Conservation (phyloP, 1,140 invertebrate species). For the Zophobas morio region DNA sequence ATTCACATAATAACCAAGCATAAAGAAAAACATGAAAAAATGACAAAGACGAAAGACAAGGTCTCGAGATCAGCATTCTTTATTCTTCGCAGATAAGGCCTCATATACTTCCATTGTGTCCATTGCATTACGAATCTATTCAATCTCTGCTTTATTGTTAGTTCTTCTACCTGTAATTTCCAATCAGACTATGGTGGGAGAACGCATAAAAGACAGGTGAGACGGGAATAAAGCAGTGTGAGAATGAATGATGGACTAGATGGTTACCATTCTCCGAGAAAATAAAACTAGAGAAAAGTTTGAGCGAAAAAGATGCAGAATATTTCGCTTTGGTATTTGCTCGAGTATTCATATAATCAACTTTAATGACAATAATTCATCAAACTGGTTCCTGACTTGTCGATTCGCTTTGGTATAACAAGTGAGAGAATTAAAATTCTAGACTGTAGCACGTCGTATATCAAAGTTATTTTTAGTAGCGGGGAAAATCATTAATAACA, state of each 20-base stretch:
- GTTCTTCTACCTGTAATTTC: constrained; percentile 38
- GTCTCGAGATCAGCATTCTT: constrained; percentile 10
- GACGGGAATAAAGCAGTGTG: constrained; percentile 13
- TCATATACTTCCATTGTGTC: constrained; percentile 35
- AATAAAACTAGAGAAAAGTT: not conserved
- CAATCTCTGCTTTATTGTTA: constrained; percentile 35
- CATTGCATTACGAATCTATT: constrained; percentile 34
- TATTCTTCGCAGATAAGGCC: constrained; percentile 25
- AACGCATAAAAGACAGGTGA: constrained; percentile 37
- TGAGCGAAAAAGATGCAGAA: not conserved
- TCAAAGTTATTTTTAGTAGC: too few relatives aligned
- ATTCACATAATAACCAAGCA: too few relatives aligned
- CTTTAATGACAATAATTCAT: constrained; percentile 11
- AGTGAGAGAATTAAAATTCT: too few relatives aligned
- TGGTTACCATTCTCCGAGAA: constrained; percentile 4
- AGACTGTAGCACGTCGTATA: too few relatives aligned
- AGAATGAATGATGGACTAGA: constrained; percentile 4
- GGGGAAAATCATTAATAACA: not conserved
- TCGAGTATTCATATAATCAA: constrained; percentile 3
- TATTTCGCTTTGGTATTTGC: not conserved
- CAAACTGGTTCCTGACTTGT: not conserved
- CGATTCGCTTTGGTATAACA: not conserved
- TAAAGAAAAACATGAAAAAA: not conserved
- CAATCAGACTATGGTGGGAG: constrained; percentile 23
- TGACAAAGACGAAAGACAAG: constrained; percentile 8